Evolutionary conservation across 1,140 invertebrate genomes (phyloP).

Genomic region (Drosophila parvula): DNA sequence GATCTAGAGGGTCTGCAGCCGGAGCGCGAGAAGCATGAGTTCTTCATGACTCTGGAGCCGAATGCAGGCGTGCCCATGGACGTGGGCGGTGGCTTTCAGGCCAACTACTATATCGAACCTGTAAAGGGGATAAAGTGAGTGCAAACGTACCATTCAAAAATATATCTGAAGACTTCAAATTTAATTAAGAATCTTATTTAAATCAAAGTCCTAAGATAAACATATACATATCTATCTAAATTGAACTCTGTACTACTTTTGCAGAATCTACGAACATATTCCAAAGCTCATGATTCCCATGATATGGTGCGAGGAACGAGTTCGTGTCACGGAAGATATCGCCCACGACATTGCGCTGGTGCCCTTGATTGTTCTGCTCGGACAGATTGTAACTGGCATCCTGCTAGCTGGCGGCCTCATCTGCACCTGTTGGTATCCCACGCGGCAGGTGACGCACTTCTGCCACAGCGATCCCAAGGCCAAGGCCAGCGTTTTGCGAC

Average conservation of each 20-base stretch:
- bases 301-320: conserved; percentile 90
- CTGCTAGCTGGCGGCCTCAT: conserved; percentile 72
- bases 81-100: conserved; percentile 90
- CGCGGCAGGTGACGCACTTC: conserved; percentile 64
- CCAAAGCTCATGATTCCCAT: conserved; percentile 90
- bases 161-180: not conserved
- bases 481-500: conserved; percentile 59
- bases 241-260: no score
- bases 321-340: conserved; percentile 86
- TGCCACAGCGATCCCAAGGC: conserved; percentile 74
- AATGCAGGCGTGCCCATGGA: conserved; percentile 89
- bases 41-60: conserved; percentile 90
- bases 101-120: conserved; percentile 90
- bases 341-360: conserved; percentile 75
- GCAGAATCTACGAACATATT: conserved; percentile 87
- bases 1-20: conserved; percentile 90
- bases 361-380: conserved; percentile 68
- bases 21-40: conserved; percentile 88
- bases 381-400: conserved; percentile 74
- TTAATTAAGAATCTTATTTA: not conserved
- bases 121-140: conserved; percentile 87
- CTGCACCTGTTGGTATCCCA: conserved; percentile 80
- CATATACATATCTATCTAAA: no score
- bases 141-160: no score
- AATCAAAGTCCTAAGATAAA: not conserved